A percentile compares a stretch with the other conserved stretches of the same genome.
These are phyloP conservation scores for Hybognathus amarus DNA, from an alignment of 2,797 vertebrate species.

Conservation along the genomic window DNA sequence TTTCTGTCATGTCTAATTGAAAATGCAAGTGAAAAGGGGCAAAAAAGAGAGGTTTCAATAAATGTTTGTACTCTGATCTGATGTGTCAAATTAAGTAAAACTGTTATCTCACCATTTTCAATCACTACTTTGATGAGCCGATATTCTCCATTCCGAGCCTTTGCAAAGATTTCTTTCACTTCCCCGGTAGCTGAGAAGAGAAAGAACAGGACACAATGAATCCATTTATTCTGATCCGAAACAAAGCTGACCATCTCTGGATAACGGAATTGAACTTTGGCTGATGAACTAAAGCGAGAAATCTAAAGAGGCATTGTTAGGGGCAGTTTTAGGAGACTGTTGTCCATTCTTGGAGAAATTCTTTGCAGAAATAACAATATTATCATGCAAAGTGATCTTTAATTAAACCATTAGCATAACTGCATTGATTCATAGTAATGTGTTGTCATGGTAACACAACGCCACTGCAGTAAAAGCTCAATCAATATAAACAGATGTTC, in stretches of 20 bases:
- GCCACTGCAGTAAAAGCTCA: slow-evolving; percentile 6
- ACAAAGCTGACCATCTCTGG: slow-evolving; percentile 36
- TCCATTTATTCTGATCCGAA: slow-evolving; percentile 28
- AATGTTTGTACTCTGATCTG: not conserved
- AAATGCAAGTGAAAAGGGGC: not conserved
- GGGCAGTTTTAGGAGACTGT: not conserved
- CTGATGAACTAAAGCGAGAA: slow-evolving; percentile 14
- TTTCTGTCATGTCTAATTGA: not conserved
- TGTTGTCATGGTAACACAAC: slow-evolving; percentile 12
- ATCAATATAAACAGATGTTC: slow-evolving; percentile 29
- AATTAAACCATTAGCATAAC: not conserved
- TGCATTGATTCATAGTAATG: not conserved
- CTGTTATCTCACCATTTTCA: slow-evolving; percentile 81
- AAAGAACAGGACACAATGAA: slow-evolving; percentile 35
- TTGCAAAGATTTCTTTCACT: slow-evolving; percentile 84
- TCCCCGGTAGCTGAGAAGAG: slow-evolving; percentile 78
- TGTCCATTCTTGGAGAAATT: not conserved
- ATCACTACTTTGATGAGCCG: slow-evolving; percentile 87
- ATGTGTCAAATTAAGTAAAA: not conserved
- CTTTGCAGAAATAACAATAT: not conserved
- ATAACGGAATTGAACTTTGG: slow-evolving; percentile 30
- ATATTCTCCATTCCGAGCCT: slow-evolving; percentile 87
- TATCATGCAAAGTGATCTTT: not conserved
- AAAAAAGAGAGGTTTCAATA: not conserved
- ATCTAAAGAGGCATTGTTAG: slow-evolving; percentile 34